phyloP scores from a whole-genome alignment of 2,888 invertebrate genomes.

The Diaprepes abbreviatus region DNA sequence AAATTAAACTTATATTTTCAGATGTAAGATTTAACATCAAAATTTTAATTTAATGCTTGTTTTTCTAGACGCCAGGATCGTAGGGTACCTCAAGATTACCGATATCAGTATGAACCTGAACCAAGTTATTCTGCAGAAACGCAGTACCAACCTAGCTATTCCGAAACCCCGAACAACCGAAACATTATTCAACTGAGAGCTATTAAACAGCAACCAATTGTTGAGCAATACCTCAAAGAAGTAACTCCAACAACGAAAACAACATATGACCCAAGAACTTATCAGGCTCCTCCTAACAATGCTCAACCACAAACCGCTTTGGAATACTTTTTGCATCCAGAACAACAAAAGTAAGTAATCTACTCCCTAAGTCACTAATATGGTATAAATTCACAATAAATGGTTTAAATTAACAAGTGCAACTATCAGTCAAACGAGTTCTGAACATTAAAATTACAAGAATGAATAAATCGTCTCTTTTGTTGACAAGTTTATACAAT shows the following conservation, averaged over 20 bases:
- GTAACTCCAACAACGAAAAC: conserved; percentile 48
- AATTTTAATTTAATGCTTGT: too few species aligned
- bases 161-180: conserved; percentile 1
- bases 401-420: too few species aligned
- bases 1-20: too few species aligned
- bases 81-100: conserved; percentile 11
- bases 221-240: conserved; percentile 48
- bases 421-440: too few species aligned
- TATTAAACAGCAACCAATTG: conserved; percentile 14
- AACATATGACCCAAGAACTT: conserved; percentile 31
- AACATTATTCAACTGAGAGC: neutral
- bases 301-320: conserved; percentile 7
- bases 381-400: too few species aligned
- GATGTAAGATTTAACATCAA: too few species aligned
- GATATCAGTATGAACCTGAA: conserved; percentile 20
- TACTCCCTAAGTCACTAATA: too few species aligned
- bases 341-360: conserved; percentile 16
- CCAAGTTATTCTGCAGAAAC: conserved; percentile 18
- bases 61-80: conserved; percentile 12
- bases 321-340: conserved; percentile 11
- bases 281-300: neutral
- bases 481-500: too few species aligned
- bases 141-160: conserved; percentile 22
- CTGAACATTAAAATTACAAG: too few species aligned
- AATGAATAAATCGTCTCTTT: too few species aligned